Evolutionary conservation across 1,140 invertebrate genomes (phyloP).

Genomic region (Halictus rubicundus): DNA sequence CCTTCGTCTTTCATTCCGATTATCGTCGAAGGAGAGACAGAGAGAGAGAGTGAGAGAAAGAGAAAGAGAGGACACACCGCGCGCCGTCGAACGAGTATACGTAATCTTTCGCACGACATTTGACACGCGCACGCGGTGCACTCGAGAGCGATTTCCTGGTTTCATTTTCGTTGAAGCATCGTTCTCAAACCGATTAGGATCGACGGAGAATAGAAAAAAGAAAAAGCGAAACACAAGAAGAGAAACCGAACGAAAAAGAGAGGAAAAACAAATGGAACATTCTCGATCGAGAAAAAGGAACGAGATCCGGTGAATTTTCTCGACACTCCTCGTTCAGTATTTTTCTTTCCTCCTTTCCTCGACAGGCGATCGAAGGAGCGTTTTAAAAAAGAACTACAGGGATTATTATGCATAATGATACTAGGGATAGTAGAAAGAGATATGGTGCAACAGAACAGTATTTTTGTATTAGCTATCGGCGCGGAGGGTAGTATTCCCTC

Average conservation of each 20-base stretch:
- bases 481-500: slow-evolving; percentile 29
- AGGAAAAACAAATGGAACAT: no score
- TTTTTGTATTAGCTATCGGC: slow-evolving; percentile 73
- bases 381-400: slow-evolving; percentile 59
- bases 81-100: no score
- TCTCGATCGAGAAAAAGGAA: no score
- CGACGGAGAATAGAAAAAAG: not conserved
- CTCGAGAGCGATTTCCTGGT: no score
- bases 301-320: not conserved
- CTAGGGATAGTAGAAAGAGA: slow-evolving; percentile 62
- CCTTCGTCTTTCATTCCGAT: not conserved
- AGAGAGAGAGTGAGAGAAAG: no score
- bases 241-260: no score
- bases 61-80: no score
- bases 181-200: no score
- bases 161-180: no score
- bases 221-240: slow-evolving; percentile 1
- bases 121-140: no score
- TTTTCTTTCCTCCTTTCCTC: slow-evolving; percentile 26
- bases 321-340: slow-evolving; percentile 39
- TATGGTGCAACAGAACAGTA: slow-evolving; percentile 73
- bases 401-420: slow-evolving; percentile 64
- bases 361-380: slow-evolving; percentile 39
- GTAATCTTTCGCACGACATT: no score
- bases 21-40: no score